Evolutionary conservation across 1,140 invertebrate species (phyloP).

Genomic region (Apis dorsata): DNA sequence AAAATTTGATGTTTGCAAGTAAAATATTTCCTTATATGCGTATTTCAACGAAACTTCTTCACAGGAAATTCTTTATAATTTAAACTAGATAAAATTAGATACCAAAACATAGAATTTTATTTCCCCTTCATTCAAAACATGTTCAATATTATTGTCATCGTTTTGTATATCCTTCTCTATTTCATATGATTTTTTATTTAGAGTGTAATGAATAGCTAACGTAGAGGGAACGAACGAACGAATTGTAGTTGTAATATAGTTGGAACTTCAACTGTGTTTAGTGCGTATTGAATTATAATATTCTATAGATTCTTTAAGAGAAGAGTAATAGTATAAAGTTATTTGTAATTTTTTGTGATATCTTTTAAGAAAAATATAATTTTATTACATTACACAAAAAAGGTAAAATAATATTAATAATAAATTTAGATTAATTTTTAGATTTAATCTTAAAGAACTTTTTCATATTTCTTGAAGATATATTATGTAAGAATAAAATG

Average conservation of each 20-base stretch:
- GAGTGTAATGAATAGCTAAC: conserved; percentile 11
- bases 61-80: conserved; percentile 8
- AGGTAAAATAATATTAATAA: not conserved
- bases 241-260: not conserved
- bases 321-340: not conserved
- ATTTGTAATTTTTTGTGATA: not conserved
- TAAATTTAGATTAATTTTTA: not conserved
- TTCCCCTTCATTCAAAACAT: not conserved
- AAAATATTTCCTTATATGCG: not conserved
- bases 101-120: conserved; percentile 4
- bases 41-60: not conserved
- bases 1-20: not conserved
- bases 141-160: conserved; percentile 3
- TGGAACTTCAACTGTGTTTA: not conserved
- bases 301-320: not conserved
- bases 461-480: not conserved
- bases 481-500: not conserved
- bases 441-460: too few species aligned
- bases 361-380: not conserved
- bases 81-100: not conserved
- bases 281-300: not conserved
- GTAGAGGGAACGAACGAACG: not conserved
- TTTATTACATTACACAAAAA: too few species aligned
- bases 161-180: not conserved
- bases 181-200: not conserved